Conservation (phyloP, 2,797 vertebrate genomes). For the Spinus olivaceus region DNA sequence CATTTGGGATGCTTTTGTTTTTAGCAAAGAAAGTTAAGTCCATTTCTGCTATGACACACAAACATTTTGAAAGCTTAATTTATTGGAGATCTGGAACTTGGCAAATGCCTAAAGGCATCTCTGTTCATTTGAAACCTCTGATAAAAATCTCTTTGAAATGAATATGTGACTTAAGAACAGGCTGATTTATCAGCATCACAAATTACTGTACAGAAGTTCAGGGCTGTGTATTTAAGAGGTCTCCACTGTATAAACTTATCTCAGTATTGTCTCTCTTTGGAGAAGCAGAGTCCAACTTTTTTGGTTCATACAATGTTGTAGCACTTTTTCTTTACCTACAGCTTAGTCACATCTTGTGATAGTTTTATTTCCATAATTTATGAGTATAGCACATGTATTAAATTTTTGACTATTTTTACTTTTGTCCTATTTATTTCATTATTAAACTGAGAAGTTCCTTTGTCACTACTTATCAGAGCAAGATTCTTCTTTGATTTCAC, state of each 20-base stretch:
- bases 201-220: conserved; percentile 38
- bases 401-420: conserved; percentile 66
- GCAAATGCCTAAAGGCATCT: conserved; percentile 10
- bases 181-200: conserved; percentile 3
- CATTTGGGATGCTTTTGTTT: conserved; percentile 25
- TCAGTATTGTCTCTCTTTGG: conserved; percentile 39
- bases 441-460: conserved; percentile 53
- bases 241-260: conserved; percentile 59
- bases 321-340: conserved; percentile 57
- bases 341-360: conserved; percentile 35
- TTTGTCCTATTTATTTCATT: conserved; percentile 70
- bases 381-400: conserved; percentile 67
- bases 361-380: conserved; percentile 64
- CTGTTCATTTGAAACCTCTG: conserved; percentile 22
- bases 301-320: conserved; percentile 22
- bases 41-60: not conserved
- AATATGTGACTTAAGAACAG: conserved; percentile 17
- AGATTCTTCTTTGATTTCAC: conserved; percentile 20
- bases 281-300: conserved; percentile 29
- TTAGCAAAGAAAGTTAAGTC: conserved; percentile 2
- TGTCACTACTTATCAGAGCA: conserved; percentile 22
- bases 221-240: conserved; percentile 54
- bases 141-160: conserved; percentile 50
- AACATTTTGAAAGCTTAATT: not conserved
- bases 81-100: conserved; percentile 38